Evolutionary conservation across 1,140 invertebrate genomes (phyloP).

Genomic region (Polypedilum pembai): DNA sequence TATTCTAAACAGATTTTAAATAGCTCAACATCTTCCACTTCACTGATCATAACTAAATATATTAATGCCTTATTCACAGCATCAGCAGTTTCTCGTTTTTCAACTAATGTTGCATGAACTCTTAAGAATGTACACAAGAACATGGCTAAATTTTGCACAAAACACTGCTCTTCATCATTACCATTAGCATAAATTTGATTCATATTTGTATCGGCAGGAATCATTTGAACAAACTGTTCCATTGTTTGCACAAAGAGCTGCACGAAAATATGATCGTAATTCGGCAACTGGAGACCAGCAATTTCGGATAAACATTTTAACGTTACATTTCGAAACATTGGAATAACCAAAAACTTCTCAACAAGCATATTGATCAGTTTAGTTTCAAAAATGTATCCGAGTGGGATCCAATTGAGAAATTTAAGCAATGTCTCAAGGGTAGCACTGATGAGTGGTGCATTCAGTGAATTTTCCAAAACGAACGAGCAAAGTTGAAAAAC

Average conservation of each 20-base stretch:
- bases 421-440: constrained; percentile 92
- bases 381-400: constrained; percentile 99
- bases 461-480: constrained; percentile 96
- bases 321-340: constrained; percentile 96
- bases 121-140: constrained; percentile 96
- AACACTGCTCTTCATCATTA: constrained; percentile 95
- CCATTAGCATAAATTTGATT: constrained; percentile 87
- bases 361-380: constrained; percentile 92
- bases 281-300: constrained; percentile 74
- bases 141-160: constrained; percentile 96
- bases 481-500: constrained; percentile 97
- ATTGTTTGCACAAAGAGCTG: constrained; percentile 84
- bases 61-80: constrained; percentile 75
- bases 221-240: constrained; percentile 84
- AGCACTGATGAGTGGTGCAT: constrained; percentile 85
- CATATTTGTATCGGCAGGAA: constrained; percentile 85
- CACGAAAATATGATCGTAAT: constrained; percentile 90
- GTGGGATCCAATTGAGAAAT: constrained; percentile 99
- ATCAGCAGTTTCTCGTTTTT: constrained; percentile 65
- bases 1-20: constrained; percentile 99
- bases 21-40: constrained; percentile 98
- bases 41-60: constrained; percentile 93
- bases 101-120: constrained; percentile 85
- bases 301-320: constrained; percentile 98
- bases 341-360: constrained; percentile 95